A percentile compares a stretch with the other conserved stretches of the same genome.
phyloP scores from a whole-genome alignment of 2,888 invertebrate genomes.

The Torymus auratus region DNA sequence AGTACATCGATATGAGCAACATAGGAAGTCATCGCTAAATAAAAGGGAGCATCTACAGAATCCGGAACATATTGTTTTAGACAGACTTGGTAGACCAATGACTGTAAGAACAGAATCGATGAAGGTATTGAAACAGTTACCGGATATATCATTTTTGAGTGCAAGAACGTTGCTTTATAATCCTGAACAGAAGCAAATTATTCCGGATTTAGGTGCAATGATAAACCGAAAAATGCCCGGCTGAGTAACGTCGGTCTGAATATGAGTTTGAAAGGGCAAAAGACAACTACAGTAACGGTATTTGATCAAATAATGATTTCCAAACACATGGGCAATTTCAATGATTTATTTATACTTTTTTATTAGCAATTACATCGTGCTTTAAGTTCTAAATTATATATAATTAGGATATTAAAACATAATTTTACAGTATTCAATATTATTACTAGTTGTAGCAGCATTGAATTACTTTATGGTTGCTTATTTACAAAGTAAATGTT shows the following conservation, averaged over 20 bases:
- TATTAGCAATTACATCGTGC: slow-evolving; percentile 2
- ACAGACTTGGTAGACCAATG: slow-evolving; percentile 72
- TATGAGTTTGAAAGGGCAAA: slow-evolving; percentile 69
- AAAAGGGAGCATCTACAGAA: slow-evolving; percentile 60
- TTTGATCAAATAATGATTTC: slow-evolving; percentile 15
- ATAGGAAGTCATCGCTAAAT: slow-evolving; percentile 57
- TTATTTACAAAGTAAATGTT: background rate
- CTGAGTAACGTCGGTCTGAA: slow-evolving; percentile 76
- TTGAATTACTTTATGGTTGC: background rate
- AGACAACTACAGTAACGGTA: background rate
- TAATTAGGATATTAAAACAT: background rate
- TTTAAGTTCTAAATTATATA: slow-evolving; percentile 5
- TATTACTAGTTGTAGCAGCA: no score
- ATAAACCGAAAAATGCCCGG: slow-evolving; percentile 76
- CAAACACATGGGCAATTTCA: background rate
- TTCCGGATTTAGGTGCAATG: slow-evolving; percentile 73
- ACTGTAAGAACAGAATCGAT: slow-evolving; percentile 70
- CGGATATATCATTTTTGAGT: slow-evolving; percentile 73
- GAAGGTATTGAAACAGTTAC: slow-evolving; percentile 72
- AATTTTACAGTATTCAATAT: slow-evolving; percentile 1
- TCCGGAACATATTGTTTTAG: slow-evolving; percentile 69
- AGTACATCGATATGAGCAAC: slow-evolving; percentile 56
- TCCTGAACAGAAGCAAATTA: slow-evolving; percentile 73
- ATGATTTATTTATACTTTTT: background rate
- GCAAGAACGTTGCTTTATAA: slow-evolving; percentile 73